phyloP scores from a whole-genome alignment of 2,888 invertebrate genomes.

The Nemoura dubitans region DNA sequence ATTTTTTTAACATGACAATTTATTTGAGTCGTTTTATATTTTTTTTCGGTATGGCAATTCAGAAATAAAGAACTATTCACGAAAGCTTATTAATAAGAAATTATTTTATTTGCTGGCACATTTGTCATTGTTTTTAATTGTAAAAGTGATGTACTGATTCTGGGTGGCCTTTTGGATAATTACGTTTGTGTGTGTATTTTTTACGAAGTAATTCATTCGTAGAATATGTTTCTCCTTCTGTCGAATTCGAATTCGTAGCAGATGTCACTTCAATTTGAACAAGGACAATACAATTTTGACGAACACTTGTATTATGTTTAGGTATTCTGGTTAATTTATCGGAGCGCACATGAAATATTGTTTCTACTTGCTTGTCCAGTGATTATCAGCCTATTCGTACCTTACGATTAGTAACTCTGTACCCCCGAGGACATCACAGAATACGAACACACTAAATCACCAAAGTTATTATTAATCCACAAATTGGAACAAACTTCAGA shows the following conservation, averaged over 20 bases:
- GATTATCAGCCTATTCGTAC: not conserved
- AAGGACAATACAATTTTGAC: not conserved
- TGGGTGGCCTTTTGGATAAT: conserved; percentile 25
- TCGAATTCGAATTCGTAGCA: not conserved
- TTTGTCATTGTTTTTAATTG: conserved; percentile 35
- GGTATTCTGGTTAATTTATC: not conserved
- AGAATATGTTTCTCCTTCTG: not conserved
- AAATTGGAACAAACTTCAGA: conserved; percentile 26
- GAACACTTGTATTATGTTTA: too few species aligned
- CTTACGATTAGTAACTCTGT: not conserved
- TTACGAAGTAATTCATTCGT: not conserved
- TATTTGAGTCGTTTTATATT: conserved; percentile 3
- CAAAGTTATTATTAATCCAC: conserved; percentile 1
- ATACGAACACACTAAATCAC: conserved; percentile 13
- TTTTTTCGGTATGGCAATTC: conserved; percentile 15
- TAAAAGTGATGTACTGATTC: conserved; percentile 8
- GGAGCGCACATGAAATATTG: not conserved
- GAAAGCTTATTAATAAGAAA: conserved; percentile 17
- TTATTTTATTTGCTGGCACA: not conserved
- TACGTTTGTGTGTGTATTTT: not conserved
- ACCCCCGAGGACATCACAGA: not conserved
- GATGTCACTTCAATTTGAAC: not conserved
- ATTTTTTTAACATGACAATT: conserved; percentile 15
- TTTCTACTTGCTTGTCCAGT: not conserved
- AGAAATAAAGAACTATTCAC: not conserved